phyloP scores from a whole-genome alignment of 2,113 vertebrate genomes.

The Gallinago media region DNA sequence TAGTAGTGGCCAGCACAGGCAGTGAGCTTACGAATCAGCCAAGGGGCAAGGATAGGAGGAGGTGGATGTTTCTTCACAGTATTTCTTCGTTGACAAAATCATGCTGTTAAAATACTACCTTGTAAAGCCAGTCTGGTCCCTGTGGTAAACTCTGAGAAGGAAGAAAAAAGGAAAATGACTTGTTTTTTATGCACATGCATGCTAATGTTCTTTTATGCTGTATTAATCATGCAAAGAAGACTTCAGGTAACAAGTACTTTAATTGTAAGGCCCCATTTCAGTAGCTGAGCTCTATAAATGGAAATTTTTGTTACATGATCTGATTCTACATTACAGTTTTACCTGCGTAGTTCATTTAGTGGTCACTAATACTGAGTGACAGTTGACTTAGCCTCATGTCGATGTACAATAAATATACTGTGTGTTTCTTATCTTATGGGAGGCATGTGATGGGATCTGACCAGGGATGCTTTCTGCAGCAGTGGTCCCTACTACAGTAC shows the following conservation, averaged over 20 bases:
- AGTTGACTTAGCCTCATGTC: not conserved
- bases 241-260: not conserved
- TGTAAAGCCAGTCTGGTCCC: not conserved
- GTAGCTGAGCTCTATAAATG: not conserved
- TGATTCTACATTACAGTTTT: accelerated
- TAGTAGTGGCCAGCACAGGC: not conserved
- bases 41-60: not conserved
- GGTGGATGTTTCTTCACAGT: not conserved
- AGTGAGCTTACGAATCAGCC: not conserved
- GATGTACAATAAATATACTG: accelerated
- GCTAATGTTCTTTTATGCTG: not conserved
- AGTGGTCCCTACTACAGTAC: not conserved
- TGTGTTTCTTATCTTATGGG: not conserved
- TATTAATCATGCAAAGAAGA: not conserved
- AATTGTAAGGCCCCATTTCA: not conserved
- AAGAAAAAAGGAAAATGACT: not conserved
- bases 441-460: not conserved
- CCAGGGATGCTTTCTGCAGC: not conserved
- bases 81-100: not conserved
- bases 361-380: not conserved
- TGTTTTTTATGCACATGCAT: not conserved
- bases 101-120: not conserved
- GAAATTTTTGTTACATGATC: not conserved
- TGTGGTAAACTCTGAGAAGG: not conserved
- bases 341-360: not conserved